Conservation (phyloP, 1,140 invertebrate species). For the Polypedilum vanderplanki region DNA sequence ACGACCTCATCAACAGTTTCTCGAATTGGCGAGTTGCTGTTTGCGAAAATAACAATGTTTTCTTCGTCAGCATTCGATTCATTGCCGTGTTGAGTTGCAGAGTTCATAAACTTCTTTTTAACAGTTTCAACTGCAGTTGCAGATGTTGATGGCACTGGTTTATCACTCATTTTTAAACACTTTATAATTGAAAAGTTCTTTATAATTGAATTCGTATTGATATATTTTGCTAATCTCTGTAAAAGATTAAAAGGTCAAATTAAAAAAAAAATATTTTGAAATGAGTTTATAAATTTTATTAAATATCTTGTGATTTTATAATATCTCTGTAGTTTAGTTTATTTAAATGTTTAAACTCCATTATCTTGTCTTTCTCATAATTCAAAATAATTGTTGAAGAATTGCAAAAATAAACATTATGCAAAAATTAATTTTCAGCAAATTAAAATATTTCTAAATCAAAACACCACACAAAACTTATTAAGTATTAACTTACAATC, state of each 20-base stretch:
- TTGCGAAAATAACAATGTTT: background rate
- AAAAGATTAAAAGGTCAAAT: background rate
- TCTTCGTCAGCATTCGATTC: background rate
- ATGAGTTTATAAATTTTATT: background rate
- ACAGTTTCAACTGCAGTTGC: background rate
- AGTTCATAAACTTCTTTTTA: background rate
- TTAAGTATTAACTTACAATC: background rate
- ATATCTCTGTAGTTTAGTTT: no score
- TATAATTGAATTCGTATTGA: background rate
- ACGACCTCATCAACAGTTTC: background rate
- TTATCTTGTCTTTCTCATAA: no score
- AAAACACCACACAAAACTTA: no score
- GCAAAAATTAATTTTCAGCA: no score
- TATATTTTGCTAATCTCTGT: conserved; percentile 13
- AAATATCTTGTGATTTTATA: no score
- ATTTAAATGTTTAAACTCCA: no score
- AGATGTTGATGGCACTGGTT: background rate
- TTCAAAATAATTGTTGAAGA: no score
- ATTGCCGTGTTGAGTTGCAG: conserved; percentile 7
- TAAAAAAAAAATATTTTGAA: background rate
- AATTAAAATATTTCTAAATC: no score
- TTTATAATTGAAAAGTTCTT: background rate
- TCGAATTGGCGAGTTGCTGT: background rate
- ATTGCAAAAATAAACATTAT: no score
- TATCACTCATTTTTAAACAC: conserved; percentile 22